phyloP scores from a whole-genome alignment of 2,888 invertebrate genomes.

The Andrena bicolor region DNA sequence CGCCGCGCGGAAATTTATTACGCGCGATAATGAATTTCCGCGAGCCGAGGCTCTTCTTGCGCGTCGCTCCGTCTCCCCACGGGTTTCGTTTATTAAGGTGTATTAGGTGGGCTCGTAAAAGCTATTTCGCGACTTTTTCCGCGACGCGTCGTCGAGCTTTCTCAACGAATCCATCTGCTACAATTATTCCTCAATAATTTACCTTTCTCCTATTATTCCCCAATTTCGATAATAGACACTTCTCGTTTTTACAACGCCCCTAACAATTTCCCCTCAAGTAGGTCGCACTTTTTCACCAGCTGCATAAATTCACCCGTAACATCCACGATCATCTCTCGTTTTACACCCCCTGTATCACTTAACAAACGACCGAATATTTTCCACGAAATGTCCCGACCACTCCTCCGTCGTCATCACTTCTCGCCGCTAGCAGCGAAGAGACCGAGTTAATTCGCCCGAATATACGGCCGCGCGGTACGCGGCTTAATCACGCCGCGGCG shows the following conservation, averaged over 20 bases:
- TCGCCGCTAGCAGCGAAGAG: too few relatives aligned
- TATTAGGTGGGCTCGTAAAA: neutral
- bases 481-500: conserved; percentile 21
- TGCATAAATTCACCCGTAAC: neutral
- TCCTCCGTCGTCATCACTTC: neutral
- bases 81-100: conserved; percentile 6
- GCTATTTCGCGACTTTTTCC: neutral
- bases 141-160: neutral
- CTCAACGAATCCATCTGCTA: too few relatives aligned
- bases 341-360: neutral
- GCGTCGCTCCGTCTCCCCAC: neutral
- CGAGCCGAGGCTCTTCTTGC: conserved; percentile 5
- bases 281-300: neutral
- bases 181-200: too few relatives aligned
- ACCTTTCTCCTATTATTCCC: too few relatives aligned
- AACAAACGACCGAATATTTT: conserved; percentile 20
- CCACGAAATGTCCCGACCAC: neutral
- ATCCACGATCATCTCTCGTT: neutral
- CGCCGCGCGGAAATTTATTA: conserved; percentile 46
- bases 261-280: neutral
- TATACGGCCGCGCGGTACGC: neutral
- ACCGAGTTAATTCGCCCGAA: conserved; percentile 6
- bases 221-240: too few relatives aligned
- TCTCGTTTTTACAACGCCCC: too few relatives aligned
- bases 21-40: conserved; percentile 49